Base-by-base conservation (phyloP, 35 echinoderm and acorn worm species). In the Chiridota heheva region DNA sequence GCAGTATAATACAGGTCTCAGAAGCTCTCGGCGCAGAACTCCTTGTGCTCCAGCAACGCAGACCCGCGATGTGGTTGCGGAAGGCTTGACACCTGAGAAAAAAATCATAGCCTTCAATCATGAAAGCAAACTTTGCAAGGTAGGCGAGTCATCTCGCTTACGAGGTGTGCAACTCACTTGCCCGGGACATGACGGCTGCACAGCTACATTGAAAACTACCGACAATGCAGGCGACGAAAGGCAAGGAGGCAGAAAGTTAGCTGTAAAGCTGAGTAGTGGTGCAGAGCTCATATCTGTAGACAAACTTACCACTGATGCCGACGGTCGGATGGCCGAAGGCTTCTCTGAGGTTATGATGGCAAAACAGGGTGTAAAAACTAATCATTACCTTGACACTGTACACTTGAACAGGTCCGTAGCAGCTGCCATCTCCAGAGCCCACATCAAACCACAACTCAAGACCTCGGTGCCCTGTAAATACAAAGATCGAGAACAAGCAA, bases 301-400 rank as follows among this genome's bases (percentile, higher is more conserved):
- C n/a, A 58, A 47, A 15, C 7, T 81, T 8, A 81, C 76, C n/a
- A 81, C 76, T 16, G 76, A 81, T 46, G 76, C 65, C 2, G 53
- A 81, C 72, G 85, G 85, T 1, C 49, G 74, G 31, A 46, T 64
- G 29, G 32, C 37, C 1, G 26, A 72, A 2, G 85, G 85, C 16
- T 28, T 81, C 13, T 32, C 13, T 30, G 29, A 7, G 37, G 30
- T 65, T 4, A 88, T 88, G 65, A n/a, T n/a, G n/a, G n/a, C 33
- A 44, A 75, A 34, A n/a, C 34, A 6, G n/a, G 49, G 26, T 37
- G 47, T 59, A 4, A 35, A 58, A 59, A 55, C 12, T 12, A 34
- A 77, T 35, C 73, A 77, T 36, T 77, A 30, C 15, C 46, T 77
- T 24, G 73, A 77, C 48, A 67, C 44, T 34, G 42, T 56, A 16